Evolutionary conservation across 2,888 invertebrate genomes (phyloP).

Genomic region (Heteropelma amictum): DNA sequence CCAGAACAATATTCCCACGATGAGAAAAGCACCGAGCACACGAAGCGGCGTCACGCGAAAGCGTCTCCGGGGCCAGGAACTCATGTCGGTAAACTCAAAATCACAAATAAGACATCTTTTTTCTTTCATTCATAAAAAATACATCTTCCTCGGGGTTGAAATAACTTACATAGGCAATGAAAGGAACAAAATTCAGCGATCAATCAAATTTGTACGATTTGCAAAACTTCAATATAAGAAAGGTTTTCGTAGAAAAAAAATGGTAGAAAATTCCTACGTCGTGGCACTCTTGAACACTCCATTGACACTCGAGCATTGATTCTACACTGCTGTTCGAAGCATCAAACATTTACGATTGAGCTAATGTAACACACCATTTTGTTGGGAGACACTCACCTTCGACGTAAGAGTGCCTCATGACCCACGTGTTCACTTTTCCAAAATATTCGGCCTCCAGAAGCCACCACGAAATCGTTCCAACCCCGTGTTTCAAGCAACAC

Average conservation of each 20-base stretch:
- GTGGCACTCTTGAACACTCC: neutral
- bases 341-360: neutral
- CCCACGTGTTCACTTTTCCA: constrained; percentile 53
- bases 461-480: constrained; percentile 58
- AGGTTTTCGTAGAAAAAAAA: neutral
- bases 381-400: constrained; percentile 52
- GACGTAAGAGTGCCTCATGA: constrained; percentile 59
- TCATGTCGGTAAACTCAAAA: constrained; percentile 69
- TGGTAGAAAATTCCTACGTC: neutral
- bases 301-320: constrained; percentile 45
- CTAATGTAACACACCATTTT: neutral
- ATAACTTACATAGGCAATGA: too few species aligned
- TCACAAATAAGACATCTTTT: constrained; percentile 32
- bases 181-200: too few species aligned
- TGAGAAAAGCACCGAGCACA: constrained; percentile 66
- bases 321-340: constrained; percentile 39
- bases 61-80: constrained; percentile 70
- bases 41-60: constrained; percentile 71
- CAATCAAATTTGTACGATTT: too few species aligned
- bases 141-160: too few species aligned
- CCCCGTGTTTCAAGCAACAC: constrained; percentile 37
- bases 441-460: constrained; percentile 46
- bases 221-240: too few species aligned
- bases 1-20: constrained; percentile 70
- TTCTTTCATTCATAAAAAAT: neutral